These are phyloP conservation scores for Staurois parvus DNA, from an alignment of 2,797 vertebrate species.

Conservation along the genomic window DNA sequence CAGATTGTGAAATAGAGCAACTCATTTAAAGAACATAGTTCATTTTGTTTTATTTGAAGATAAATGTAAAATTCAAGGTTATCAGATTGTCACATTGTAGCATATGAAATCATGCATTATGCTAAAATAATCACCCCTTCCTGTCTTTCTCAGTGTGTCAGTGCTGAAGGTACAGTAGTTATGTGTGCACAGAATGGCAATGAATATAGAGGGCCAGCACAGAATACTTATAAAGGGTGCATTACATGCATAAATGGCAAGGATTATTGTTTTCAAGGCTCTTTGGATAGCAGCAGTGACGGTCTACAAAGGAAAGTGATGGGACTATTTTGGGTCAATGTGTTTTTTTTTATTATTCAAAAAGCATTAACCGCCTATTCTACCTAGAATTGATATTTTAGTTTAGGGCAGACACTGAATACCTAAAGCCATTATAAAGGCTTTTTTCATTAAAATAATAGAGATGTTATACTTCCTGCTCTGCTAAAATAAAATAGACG, in stretches of 20 bases:
- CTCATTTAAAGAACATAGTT: slow-evolving; percentile 33
- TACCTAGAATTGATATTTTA: too few relatives aligned
- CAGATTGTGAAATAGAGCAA: slow-evolving; percentile 18
- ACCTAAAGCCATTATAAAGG: too few relatives aligned
- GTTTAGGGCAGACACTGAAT: too few relatives aligned
- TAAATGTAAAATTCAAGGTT: slow-evolving; percentile 55
- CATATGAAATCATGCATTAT: slow-evolving; percentile 48
- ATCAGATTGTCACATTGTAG: slow-evolving; percentile 46
- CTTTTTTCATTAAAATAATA: too few relatives aligned
- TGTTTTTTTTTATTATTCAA: background rate
- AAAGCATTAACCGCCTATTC: background rate
- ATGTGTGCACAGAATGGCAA: slow-evolving; percentile 46
- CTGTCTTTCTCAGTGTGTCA: slow-evolving; percentile 49
- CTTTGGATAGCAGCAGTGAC: background rate
- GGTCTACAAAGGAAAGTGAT: background rate
- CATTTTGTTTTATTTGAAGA: slow-evolving; percentile 47
- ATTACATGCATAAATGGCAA: slow-evolving; percentile 37
- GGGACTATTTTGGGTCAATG: background rate
- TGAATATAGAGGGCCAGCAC: slow-evolving; percentile 27
- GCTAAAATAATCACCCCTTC: slow-evolving; percentile 52
- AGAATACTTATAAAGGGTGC: slow-evolving; percentile 48
- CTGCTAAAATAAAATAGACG: too few relatives aligned
- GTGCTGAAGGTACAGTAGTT: slow-evolving; percentile 40
- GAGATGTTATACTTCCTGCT: too few relatives aligned
- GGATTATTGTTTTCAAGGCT: slow-evolving; percentile 10